Evolutionary conservation across 2,113 vertebrate genomes (phyloP).

Genomic region (Microcebus ravelobensis): DNA sequence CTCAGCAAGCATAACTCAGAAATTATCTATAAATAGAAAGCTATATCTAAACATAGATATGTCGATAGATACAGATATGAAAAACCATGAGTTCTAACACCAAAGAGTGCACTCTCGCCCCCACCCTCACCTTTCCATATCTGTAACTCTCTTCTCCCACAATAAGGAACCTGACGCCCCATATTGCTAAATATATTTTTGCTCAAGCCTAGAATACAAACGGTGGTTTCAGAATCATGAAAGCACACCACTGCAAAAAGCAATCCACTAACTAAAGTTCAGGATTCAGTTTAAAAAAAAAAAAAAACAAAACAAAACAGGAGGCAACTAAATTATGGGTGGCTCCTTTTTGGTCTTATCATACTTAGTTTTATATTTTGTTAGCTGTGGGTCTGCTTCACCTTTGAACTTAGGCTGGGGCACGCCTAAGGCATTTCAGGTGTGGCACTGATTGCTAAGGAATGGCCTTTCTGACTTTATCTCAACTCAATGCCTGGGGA

Average conservation of each 20-base stretch:
- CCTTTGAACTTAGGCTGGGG: not conserved
- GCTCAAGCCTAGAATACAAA: not conserved
- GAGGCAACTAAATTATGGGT: not conserved
- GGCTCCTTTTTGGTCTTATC: not conserved
- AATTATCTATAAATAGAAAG: not conserved
- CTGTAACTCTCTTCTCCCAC: not conserved
- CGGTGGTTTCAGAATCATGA: not conserved
- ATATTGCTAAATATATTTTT: not conserved
- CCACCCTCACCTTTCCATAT: not conserved
- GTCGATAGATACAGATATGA: not conserved
- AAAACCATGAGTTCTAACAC: not conserved
- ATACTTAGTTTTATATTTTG: not conserved
- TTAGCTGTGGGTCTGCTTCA: not conserved
- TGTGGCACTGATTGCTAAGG: not conserved
- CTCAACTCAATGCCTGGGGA: not conserved
- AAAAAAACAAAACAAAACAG: no score
- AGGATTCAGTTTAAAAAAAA: not conserved
- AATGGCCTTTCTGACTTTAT: not conserved
- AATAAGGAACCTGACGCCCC: not conserved
- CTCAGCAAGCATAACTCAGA: not conserved
- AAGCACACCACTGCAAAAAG: not conserved
- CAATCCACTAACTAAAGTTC: not conserved
- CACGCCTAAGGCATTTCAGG: not conserved
- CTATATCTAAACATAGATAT: not conserved
- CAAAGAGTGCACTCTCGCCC: not conserved